A percentile compares a stretch with the other conserved stretches of the same genome.
Evolutionary conservation across 2,888 invertebrate species (phyloP).

Genomic region (Cremastinae sp.): DNA sequence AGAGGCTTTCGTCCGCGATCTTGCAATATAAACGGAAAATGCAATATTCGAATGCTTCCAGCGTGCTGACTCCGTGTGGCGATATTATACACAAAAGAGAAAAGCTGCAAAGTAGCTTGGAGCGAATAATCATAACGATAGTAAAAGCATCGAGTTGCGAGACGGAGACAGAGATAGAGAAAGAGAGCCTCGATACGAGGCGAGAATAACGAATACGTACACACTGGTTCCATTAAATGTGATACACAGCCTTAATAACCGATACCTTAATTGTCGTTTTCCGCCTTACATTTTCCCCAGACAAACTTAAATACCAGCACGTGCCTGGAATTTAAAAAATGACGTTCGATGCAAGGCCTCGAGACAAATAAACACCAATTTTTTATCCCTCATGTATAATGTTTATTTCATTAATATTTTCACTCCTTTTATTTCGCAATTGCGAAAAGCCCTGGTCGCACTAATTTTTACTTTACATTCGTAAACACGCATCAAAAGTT

Average conservation of each 20-base stretch:
- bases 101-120: slow-evolving; percentile 23
- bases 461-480: too few relatives aligned
- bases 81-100: slow-evolving; percentile 50
- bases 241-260: slow-evolving; percentile 39
- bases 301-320: neutral
- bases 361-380: too few relatives aligned
- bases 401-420: too few relatives aligned
- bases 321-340: neutral
- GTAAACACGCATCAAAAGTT: too few relatives aligned
- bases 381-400: too few relatives aligned
- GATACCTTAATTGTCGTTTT: slow-evolving; percentile 49
- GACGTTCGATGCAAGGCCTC: neutral
- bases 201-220: slow-evolving; percentile 2
- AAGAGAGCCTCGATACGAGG: slow-evolving; percentile 17
- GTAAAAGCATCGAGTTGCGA: slow-evolving; percentile 44
- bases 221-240: slow-evolving; percentile 16
- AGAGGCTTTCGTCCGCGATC: slow-evolving; percentile 18
- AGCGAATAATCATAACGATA: slow-evolving; percentile 45
- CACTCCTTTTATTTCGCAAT: too few relatives aligned
- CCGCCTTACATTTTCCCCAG: neutral
- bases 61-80: slow-evolving; percentile 33
- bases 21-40: slow-evolving; percentile 52
- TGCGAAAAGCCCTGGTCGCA: too few relatives aligned
- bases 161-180: too few relatives aligned
- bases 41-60: slow-evolving; percentile 46